Evolutionary conservation across 2,888 invertebrate genomes (phyloP).

Genomic region (Cephus pygmeus): DNA sequence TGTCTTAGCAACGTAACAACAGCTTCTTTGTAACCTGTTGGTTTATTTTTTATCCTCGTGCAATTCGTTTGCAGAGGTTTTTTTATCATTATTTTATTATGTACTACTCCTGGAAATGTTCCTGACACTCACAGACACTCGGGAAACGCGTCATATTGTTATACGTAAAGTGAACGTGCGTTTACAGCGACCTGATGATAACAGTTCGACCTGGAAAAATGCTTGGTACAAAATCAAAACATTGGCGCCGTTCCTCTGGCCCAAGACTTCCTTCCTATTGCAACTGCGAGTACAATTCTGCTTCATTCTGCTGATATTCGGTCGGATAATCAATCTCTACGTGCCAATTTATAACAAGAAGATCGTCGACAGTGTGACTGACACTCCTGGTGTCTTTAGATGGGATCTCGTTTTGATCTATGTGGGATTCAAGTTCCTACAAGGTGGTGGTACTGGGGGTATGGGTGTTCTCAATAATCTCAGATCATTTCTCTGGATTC

Average conservation of each 20-base stretch:
- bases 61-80: conserved; percentile 1
- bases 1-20: background rate
- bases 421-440: conserved; percentile 89
- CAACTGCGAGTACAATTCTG: conserved; percentile 88
- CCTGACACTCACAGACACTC: background rate
- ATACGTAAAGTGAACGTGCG: conserved; percentile 8
- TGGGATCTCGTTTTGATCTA: conserved; percentile 93
- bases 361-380: conserved; percentile 71
- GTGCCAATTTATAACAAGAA: conserved; percentile 93
- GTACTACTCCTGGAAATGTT: background rate
- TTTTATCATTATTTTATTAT: background rate
- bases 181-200: conserved; percentile 67
- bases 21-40: background rate
- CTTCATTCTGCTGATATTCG: conserved; percentile 78
- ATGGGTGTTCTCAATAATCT: conserved; percentile 95
- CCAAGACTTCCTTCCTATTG: conserved; percentile 79
- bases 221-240: conserved; percentile 81
- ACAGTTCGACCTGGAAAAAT: conserved; percentile 82
- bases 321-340: conserved; percentile 88
- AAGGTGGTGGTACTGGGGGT: conserved; percentile 93
- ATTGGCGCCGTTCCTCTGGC: conserved; percentile 94
- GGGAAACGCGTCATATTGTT: background rate
- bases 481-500: conserved; percentile 93
- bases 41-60: background rate
- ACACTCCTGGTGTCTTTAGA: conserved; percentile 64